Evolutionary conservation across 2,888 invertebrate genomes (phyloP), one percentile per base, ranked within the genome.

Genomic region (Formica aserva): DNA sequence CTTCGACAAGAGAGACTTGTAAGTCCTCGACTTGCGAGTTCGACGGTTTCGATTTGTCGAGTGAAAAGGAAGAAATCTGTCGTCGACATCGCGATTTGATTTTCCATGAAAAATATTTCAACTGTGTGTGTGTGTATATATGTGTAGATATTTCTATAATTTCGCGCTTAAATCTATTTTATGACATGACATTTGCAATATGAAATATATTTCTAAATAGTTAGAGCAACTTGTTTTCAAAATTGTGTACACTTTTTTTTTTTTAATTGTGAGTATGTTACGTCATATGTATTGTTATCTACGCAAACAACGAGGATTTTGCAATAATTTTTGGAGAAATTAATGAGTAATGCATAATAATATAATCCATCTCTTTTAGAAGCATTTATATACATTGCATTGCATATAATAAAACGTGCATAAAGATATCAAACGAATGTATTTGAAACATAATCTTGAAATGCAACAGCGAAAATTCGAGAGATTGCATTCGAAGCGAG

Each of bases 1-100:
- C 95, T 97, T 97, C 96, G 96, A 97, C 85, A 96, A 96, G 88
- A 95, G 97, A 89, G 96, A 97, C 94, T 96, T 96, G 97, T 97
- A 96, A 97, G 97, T 97, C 85, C 67, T 22, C 45, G 6, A 35
- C 66, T 71, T 35, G 41, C 52, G n/a, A 22, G 22, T 26, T 32
- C 74, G 62, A 32, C 29, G n/a, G 3, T 18, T 13, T 62, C 15
- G 11, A 8, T 45, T 62, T 6, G 45, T 13, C 5, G 29, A 35
- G n/a, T 18, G 32, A 29, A 15, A 26, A 38, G n/a, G 2, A 0
- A 45, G 67, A 32, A n/a, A 8, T 26, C 6, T 22, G 38, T 13
- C 0, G 32, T 32, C 29, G 69, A 38, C 67, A 13, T 11, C 6
- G 26, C 5, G 18, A 38, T 57, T 35, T 26, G 55, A 38, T 52